Conservation (phyloP, 2,113 vertebrate species). For the Charadrius vociferus region DNA sequence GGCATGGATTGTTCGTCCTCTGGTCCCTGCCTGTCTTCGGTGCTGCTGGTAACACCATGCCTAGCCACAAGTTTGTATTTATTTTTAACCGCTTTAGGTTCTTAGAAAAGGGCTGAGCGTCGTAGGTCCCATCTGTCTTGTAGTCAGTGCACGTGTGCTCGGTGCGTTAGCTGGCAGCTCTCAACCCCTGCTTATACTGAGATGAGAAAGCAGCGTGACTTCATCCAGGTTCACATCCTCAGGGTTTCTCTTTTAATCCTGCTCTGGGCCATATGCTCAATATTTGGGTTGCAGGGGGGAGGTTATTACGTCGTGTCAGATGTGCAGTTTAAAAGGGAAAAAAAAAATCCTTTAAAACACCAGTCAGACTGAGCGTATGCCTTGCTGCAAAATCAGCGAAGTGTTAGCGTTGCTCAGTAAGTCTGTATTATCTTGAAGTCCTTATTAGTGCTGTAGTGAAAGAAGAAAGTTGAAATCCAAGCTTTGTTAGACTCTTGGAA, state of each 20-base stretch:
- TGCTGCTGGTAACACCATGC: accelerated
- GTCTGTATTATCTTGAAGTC: neutral
- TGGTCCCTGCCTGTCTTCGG: neutral
- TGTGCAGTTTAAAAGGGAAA: neutral
- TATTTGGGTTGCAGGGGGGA: neutral
- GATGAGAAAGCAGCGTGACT: neutral
- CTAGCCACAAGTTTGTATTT: neutral
- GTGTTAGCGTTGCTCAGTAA: neutral
- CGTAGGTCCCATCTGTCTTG: neutral
- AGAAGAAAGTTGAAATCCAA: neutral
- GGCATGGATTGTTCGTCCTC: accelerated
- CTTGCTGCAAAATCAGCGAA: neutral
- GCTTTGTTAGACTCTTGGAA: neutral
- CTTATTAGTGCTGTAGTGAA: neutral
- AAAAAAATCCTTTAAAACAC: neutral
- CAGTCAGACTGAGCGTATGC: too few species aligned
- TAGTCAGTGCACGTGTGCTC: neutral
- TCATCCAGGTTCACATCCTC: neutral
- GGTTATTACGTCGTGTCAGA: neutral
- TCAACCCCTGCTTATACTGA: accelerated
- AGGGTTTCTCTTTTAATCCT: neutral
- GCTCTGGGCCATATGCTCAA: accelerated
- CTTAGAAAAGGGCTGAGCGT: too few species aligned
- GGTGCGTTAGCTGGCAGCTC: neutral
- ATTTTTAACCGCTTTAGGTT: neutral